phyloP scores from a whole-genome alignment of 2,797 vertebrate genomes.

The Mormyrus hasselquistii region DNA sequence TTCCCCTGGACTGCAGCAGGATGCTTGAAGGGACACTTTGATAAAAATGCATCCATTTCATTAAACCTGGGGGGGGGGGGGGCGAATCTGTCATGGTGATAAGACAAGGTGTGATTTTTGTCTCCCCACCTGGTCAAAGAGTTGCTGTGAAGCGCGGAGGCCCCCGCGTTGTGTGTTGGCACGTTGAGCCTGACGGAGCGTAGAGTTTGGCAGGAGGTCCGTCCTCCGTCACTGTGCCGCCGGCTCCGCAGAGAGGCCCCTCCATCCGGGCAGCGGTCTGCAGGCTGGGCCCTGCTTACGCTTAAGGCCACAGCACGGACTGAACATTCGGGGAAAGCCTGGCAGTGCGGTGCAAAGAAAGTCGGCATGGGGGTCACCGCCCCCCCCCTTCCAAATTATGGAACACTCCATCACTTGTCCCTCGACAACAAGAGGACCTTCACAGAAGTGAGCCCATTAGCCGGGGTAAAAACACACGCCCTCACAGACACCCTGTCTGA shows the following conservation, averaged over 20 bases:
- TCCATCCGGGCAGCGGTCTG: neutral
- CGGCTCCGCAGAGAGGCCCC: neutral
- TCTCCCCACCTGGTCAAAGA: neutral
- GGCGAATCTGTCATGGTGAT: neutral
- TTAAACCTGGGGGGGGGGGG: neutral
- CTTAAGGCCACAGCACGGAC: constrained; percentile 31
- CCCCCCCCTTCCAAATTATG: constrained; percentile 47
- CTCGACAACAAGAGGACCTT: constrained; percentile 41
- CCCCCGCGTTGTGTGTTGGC: neutral
- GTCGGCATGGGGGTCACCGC: constrained; percentile 40
- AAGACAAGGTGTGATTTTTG: neutral
- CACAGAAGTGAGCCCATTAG: neutral
- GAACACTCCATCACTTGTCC: constrained; percentile 61
- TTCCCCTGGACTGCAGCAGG: neutral
- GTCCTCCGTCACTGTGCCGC: neutral
- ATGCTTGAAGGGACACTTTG: neutral
- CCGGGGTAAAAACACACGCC: constrained; percentile 33
- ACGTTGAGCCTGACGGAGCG: neutral
- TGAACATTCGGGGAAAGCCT: neutral
- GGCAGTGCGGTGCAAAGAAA: neutral
- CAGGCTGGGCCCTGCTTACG: constrained; percentile 30
- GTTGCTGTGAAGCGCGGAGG: neutral
- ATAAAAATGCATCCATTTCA: neutral
- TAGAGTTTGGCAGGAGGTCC: neutral
- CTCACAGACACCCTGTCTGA: constrained; percentile 46